Evolutionary conservation across 2,113 vertebrate species (phyloP).

Genomic region (Misgurnus anguillicaudatus): DNA sequence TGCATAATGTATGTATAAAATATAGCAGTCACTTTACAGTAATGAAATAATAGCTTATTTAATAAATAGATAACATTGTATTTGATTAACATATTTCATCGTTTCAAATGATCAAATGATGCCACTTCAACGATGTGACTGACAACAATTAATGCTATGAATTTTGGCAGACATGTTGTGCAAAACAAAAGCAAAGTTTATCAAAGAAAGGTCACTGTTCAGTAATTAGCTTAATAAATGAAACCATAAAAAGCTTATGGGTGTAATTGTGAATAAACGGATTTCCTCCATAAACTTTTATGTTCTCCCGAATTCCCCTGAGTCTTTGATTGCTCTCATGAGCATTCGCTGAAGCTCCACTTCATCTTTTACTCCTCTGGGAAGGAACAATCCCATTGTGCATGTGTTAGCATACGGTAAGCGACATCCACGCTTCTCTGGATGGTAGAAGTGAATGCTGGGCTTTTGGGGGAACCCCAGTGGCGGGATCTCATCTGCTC

Average conservation of each 20-base stretch:
- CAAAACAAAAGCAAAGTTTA: no score
- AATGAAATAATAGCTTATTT: background rate
- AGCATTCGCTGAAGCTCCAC: constrained; percentile 57
- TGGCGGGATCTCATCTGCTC: constrained; percentile 58
- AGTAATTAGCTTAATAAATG: background rate
- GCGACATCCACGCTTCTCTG: constrained; percentile 51
- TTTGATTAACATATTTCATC: background rate
- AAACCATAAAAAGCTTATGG: background rate
- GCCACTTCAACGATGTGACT: no score
- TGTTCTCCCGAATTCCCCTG: constrained; percentile 41
- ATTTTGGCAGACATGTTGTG: no score
- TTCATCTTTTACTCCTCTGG: constrained; percentile 42
- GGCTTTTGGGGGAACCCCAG: constrained; percentile 59
- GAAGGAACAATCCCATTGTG: constrained; percentile 65
- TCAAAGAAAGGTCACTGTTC: background rate
- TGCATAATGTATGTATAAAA: no score
- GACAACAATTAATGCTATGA: no score
- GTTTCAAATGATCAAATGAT: no score
- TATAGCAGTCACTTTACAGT: background rate
- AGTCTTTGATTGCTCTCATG: constrained; percentile 56
- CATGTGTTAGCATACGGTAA: constrained; percentile 55
- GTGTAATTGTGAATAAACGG: background rate
- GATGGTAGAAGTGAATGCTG: constrained; percentile 64
- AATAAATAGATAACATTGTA: background rate
- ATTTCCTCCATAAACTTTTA: background rate